Evolutionary conservation across 2,797 vertebrate genomes (phyloP).

Genomic region (Sciaenops ocellatus): DNA sequence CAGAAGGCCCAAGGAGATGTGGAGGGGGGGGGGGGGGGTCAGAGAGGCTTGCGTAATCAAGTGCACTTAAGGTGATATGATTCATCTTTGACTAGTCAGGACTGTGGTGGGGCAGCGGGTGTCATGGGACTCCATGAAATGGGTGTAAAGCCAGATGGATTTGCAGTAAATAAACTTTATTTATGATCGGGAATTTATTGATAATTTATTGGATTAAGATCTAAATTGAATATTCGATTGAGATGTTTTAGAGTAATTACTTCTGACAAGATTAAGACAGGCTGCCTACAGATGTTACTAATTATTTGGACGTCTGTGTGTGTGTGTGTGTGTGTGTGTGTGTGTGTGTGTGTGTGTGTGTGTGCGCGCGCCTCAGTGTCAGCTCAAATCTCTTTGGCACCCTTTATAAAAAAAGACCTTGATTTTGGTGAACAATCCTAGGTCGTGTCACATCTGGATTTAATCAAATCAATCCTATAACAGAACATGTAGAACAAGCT

Average conservation of each 20-base stretch:
- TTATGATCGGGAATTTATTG: background rate
- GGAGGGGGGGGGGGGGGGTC: slow-evolving; percentile 46
- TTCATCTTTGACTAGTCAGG: slow-evolving; percentile 57
- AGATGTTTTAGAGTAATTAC: slow-evolving; percentile 54
- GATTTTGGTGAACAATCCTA: slow-evolving; percentile 53
- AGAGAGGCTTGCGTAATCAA: slow-evolving; percentile 74
- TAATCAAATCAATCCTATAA: slow-evolving; percentile 64
- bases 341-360: too few species aligned
- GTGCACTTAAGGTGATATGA: slow-evolving; percentile 80
- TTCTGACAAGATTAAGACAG: slow-evolving; percentile 49
- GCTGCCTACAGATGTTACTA: slow-evolving; percentile 63
- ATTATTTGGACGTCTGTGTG: slow-evolving; percentile 46
- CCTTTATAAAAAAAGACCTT: slow-evolving; percentile 33
- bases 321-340: background rate
- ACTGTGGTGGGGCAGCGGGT: background rate
- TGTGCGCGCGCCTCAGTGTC: slow-evolving; percentile 16
- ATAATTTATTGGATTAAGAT: slow-evolving; percentile 24
- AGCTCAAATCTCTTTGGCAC: slow-evolving; percentile 48
- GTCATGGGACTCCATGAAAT: background rate
- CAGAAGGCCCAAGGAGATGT: slow-evolving; percentile 79
- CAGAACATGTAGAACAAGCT: slow-evolving; percentile 23
- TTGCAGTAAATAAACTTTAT: background rate
- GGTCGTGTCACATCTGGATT: slow-evolving; percentile 59
- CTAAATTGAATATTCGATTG: slow-evolving; percentile 35
- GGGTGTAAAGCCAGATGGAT: background rate